Evolutionary conservation across 2,113 vertebrate genomes (phyloP).

Genomic region (Pelusios castaneus): DNA sequence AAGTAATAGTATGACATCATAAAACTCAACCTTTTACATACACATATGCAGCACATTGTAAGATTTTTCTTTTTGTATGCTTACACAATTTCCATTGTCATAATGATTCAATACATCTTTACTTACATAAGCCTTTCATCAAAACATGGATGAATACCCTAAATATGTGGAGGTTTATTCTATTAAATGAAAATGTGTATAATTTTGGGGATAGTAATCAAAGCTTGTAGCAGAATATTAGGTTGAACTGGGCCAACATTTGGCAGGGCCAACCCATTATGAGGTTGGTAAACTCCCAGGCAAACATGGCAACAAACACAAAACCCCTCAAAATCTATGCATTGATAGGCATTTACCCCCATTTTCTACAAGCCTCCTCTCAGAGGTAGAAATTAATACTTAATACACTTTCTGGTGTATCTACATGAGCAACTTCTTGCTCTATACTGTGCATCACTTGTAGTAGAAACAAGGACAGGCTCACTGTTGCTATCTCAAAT

Average conservation of each 20-base stretch:
- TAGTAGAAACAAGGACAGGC: neutral
- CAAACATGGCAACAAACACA: neutral
- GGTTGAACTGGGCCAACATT: neutral
- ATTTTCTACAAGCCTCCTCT: neutral
- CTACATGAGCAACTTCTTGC: neutral
- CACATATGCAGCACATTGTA: neutral
- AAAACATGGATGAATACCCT: neutral
- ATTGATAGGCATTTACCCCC: neutral
- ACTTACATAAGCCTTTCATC: neutral
- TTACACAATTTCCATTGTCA: neutral
- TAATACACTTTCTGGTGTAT: neutral
- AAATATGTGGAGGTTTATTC: neutral
- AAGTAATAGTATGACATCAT: neutral
- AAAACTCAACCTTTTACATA: neutral
- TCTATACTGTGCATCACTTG: accelerated
- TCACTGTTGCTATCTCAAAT: accelerated
- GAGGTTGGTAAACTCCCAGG: neutral
- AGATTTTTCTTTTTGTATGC: neutral
- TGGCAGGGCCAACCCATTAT: neutral
- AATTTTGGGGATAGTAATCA: neutral
- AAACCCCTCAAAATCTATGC: neutral
- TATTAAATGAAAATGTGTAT: neutral
- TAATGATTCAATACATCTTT: neutral
- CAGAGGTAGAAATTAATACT: neutral
- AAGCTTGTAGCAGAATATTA: neutral